Evolutionary conservation across 2,113 vertebrate genomes (phyloP), one percentile per base, ranked within the genome.

Genomic region (Rhea pennata): DNA sequence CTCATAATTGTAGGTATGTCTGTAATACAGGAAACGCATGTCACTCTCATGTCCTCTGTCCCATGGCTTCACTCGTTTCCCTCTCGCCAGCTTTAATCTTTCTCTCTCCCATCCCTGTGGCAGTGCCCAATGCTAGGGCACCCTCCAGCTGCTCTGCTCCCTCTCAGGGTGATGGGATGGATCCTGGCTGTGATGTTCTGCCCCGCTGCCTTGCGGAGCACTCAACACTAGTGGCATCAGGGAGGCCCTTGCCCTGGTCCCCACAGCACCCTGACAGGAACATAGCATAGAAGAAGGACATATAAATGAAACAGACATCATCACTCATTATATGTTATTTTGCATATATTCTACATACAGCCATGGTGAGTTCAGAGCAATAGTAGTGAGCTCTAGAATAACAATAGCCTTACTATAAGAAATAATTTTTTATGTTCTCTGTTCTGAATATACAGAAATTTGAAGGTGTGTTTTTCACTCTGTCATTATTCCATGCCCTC

Each of bases 31-130:
- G 2, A 6, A 59, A 54, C 40, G 11, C 11, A 50, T 17, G 17
- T 46, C 20, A 58, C 7, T 3, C 26, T 73, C 16, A 58, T 53
- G 22, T 62, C 16, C 6, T 58, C 12, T 4, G 10, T 46, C 26
- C 16, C 17, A 12, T 42, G 7, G 20, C 3, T 66, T 29, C 9
- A 26, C 6, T 80, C 15, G 10, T 4, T 86, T 84, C 22, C 50
- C n/a, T n/a, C 31, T 86, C 14, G 6, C 24, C 10, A 80, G n/a
- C 1, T 1, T 13, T 64, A 40, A 20, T 5, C 3, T 6, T 3
- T 4, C 7, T 2, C 8, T 21, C 51, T 26, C 53, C 12, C 26
- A 27, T 54, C 53, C 24, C 24, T 7, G 7, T 14, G 13, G 24
- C 24, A 27, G 24, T 54, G 23, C 24, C 53, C 15, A 26, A 54